Evolutionary conservation across 2,797 vertebrate species (phyloP), one percentile per base, ranked within the genome.

Genomic region (Anas bahamensis): DNA sequence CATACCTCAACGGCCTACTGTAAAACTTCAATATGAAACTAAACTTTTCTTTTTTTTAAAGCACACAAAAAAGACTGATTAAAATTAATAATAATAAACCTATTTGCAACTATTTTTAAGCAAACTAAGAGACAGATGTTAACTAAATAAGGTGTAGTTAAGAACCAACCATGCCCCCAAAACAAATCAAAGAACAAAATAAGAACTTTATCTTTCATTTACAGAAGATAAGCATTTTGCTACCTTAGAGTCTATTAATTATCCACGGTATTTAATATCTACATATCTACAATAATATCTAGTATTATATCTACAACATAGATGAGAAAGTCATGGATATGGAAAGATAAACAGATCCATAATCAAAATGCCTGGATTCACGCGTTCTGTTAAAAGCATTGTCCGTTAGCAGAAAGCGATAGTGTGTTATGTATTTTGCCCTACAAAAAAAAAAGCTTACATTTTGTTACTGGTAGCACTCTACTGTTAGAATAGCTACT

Each of bases 341-440:
- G 83, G 70, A 52, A 73, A 86, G 41, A 33, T 64, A 75, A 81
- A 72, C 11, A 19, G 56, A 70, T 70, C 42, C 21, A 11, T 73
- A 82, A 74, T 31, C n/a, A 42, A 75, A 95, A 89, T 22, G 15
- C 53, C 55, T 72, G 63, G 31, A 87, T 41, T 81, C 35, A 70
- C 35, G 60, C 6, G 33, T 13, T 21, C 42, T n/a, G 52, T 35
- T 87, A 90, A 94, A 94, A 91, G 57, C 69, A 56, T 31, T 87
- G 41, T 29, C n/a, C 0, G 0, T 64, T 65, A 81, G 60, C 55
- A 86, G 80, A 89, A 93, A 92, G 89, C 83, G 71, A 89, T 66
- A 64, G 7, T 11, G 18, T 0, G 0, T 46, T 86, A 56, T 7
- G 14, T 28, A 52, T 60, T 78, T 78, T 11, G 0, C 28, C 53